Percentiles rank a stretch among this genome's conserved stretches.
These are phyloP conservation scores for Drosophila helvetica DNA, from an alignment of 2,888 invertebrate genomes.

Conservation along the genomic window DNA sequence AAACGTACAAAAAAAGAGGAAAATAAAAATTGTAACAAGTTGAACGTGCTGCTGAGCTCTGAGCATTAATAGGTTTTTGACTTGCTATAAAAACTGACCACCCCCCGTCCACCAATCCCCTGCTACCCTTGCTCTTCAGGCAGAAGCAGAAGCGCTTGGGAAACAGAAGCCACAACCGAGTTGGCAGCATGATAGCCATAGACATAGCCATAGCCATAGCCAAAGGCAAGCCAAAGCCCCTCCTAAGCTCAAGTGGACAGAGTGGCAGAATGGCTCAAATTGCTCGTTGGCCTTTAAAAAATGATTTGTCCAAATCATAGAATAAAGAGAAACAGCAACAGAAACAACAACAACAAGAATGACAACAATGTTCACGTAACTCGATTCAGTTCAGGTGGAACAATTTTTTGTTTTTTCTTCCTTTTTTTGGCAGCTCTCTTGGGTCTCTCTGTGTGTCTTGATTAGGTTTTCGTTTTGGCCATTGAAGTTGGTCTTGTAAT, in stretches of 20 bases:
- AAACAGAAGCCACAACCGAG: conserved; percentile 38
- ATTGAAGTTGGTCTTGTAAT: conserved; percentile 39
- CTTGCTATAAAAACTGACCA: conserved; percentile 65
- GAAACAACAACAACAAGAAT: background rate
- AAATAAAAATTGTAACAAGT: conserved; percentile 76
- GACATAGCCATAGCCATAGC: conserved; percentile 27
- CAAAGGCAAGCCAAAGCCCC: conserved; percentile 22
- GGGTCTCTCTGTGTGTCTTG: conserved; percentile 24
- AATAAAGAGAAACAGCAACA: background rate
- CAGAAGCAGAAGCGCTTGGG: conserved; percentile 10
- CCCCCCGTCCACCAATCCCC: background rate
- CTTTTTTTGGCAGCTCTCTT: conserved; percentile 34
- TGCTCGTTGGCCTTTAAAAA: conserved; percentile 62
- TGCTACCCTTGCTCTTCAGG: background rate
- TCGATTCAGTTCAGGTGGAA: conserved; percentile 40
- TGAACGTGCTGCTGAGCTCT: conserved; percentile 68
- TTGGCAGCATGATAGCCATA: conserved; percentile 36
- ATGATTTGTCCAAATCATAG: conserved; percentile 67
- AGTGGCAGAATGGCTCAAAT: conserved; percentile 46
- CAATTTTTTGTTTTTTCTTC: background rate
- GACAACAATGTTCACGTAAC: conserved; percentile 55
- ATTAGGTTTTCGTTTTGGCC: conserved; percentile 39
- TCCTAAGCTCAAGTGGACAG: conserved; percentile 22
- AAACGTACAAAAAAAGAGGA: conserved; percentile 23
- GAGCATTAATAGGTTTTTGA: conserved; percentile 79